These are phyloP conservation scores for Lepus europaeus DNA, from an alignment of 2,113 vertebrate species.

Conservation along the genomic window DNA sequence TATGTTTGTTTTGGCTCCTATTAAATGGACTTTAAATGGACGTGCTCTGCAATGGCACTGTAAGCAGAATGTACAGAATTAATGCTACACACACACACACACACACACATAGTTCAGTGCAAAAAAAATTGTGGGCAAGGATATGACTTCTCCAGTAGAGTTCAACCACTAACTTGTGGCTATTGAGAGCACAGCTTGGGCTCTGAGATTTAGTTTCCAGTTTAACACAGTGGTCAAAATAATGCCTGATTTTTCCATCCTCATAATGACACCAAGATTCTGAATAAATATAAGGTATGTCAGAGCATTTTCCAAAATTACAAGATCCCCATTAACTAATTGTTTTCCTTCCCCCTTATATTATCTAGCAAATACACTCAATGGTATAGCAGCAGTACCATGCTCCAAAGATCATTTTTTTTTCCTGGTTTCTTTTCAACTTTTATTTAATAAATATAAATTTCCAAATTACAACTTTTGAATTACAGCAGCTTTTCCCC, in stretches of 20 bases:
- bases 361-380: neutral
- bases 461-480: no score
- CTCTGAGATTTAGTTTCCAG: conserved; percentile 10
- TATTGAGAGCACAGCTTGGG: neutral
- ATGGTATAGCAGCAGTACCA: neutral
- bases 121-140: neutral
- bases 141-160: conserved; percentile 5
- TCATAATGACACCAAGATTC: neutral
- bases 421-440: no score
- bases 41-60: neutral
- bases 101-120: neutral
- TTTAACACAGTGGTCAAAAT: neutral
- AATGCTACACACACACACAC: neutral
- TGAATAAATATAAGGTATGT: neutral
- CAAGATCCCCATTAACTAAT: neutral
- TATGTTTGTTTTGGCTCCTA: conserved; percentile 4
- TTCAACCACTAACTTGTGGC: neutral
- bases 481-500: no score
- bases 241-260: conserved; percentile 10
- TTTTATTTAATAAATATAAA: no score
- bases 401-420: neutral
- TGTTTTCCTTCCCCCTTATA: neutral
- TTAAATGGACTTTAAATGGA: neutral
- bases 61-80: neutral
- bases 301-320: neutral